Conservation (phyloP, 2,113 vertebrate species). For the Perccottus glenii region DNA sequence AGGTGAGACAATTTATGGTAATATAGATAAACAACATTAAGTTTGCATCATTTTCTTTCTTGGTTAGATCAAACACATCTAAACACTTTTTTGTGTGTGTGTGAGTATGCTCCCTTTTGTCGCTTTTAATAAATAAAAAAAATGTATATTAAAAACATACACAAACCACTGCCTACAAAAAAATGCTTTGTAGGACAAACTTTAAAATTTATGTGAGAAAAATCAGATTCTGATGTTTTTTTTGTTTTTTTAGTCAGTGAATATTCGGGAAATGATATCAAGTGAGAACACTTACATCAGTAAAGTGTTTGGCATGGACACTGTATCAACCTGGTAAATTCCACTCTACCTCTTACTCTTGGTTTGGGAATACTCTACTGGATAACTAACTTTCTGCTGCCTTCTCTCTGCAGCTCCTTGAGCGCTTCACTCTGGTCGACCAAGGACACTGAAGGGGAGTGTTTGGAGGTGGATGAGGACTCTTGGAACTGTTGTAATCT, state of each 20-base stretch:
- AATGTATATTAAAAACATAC: too few species aligned
- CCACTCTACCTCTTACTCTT: neutral
- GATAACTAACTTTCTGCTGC: neutral
- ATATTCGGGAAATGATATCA: neutral
- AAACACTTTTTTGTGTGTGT: too few species aligned
- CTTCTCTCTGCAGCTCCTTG: conserved; percentile 33
- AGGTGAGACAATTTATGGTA: conserved; percentile 41
- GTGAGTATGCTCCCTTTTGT: too few species aligned
- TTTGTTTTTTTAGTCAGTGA: conserved; percentile 31
- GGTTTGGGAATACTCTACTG: neutral
- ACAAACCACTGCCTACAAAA: too few species aligned
- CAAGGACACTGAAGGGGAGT: conserved; percentile 3
- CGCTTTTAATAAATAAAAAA: too few species aligned
- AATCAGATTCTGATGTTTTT: too few species aligned
- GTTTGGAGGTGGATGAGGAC: conserved; percentile 13
- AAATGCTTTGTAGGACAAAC: too few species aligned
- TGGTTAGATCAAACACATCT: too few species aligned
- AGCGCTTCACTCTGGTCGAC: conserved; percentile 9
- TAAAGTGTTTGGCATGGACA: conserved; percentile 43
- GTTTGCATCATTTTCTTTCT: too few species aligned
- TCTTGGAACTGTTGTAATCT: conserved; percentile 25
- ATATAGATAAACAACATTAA: too few species aligned
- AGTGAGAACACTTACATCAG: conserved; percentile 30
- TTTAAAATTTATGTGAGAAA: neutral
- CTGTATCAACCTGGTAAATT: conserved; percentile 40